Evolutionary conservation across 2,113 vertebrate species (phyloP), one percentile per base, ranked within the genome.

Genomic region (Drymodes brunneopygia): DNA sequence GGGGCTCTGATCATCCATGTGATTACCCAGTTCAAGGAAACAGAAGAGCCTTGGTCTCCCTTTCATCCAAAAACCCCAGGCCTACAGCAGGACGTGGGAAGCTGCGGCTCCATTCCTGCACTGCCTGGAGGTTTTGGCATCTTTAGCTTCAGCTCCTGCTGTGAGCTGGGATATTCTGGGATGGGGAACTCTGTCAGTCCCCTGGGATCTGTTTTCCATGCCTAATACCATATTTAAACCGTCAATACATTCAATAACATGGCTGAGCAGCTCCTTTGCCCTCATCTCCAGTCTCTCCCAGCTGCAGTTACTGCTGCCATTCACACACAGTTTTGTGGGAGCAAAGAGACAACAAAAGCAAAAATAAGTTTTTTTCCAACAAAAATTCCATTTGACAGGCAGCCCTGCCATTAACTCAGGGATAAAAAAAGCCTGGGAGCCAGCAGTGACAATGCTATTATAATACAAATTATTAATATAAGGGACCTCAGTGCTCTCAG

Each of bases 141-240:
- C 15, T 2, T 36, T 15, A 48, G 31, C 74, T 79, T 25, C 85
- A 88, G 73, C 65, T 90, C 74, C 81, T 4, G 16, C 81, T 65
- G 83, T 25, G 60, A 78, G 57, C 45, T 40, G 71, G 50, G 79
- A 95, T 86, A 71, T 84, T 91, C 61, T 60, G 83, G 88, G 83
- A 91, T 60, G 60, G 72, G 82, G 74, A 95, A 50, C 54, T 80
- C 85, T 65, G 42, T 56, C 72, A 62, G 60, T n/a, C 78, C 53
- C 61, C 56, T 0, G 44, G 65, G 80, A 86, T 71, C 80, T 45
- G 47, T 61, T 25, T 71, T 78, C 48, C 74, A 24, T 10, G 50
- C 57, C 5, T 25, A 89, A n/a, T 31, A 74, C 69, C 4, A 0
- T 28, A 33, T 24, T 81, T 60, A 17, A 92, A 36, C 44, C 29